Evolutionary conservation across 2,113 vertebrate species (phyloP).

Genomic region (Nesoenas mayeri): DNA sequence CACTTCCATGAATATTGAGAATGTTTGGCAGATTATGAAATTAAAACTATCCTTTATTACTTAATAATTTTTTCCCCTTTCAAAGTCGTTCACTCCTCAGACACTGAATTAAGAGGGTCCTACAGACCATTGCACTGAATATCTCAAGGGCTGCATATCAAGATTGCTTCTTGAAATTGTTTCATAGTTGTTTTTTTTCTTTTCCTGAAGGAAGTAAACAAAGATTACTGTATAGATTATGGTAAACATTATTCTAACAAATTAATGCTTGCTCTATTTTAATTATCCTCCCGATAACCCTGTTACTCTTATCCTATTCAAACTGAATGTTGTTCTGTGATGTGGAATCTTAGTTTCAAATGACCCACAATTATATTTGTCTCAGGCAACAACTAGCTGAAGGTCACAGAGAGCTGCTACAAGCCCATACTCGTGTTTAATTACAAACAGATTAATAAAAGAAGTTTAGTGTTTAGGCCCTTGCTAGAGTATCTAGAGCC

Average conservation of each 20-base stretch:
- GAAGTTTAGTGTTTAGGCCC: not conserved
- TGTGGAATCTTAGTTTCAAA: not conserved
- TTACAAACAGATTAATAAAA: not conserved
- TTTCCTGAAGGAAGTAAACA: not conserved
- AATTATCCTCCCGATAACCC: not conserved
- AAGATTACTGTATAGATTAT: not conserved
- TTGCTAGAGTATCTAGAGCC: not conserved
- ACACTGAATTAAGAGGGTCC: not conserved
- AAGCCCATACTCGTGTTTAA: not conserved
- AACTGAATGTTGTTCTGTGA: not conserved
- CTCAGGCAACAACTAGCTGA: not conserved
- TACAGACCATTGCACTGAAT: too few species aligned
- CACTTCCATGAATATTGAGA: not conserved
- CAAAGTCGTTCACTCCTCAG: not conserved
- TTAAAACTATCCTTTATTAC: not conserved
- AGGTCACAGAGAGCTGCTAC: not conserved
- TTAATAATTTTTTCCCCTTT: not conserved
- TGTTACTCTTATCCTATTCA: not conserved
- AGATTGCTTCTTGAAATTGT: not conserved
- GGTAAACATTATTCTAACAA: fast-evolving
- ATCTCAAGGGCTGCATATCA: not conserved
- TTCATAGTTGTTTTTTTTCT: not conserved
- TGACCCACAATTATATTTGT: not conserved
- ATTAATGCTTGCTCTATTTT: not conserved
- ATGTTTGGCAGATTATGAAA: not conserved